Percentiles rank a stretch among this genome's conserved stretches.
These are phyloP conservation scores for Caenorhabditis becei DNA, from an alignment of 2,888 invertebrate species.

Conservation along the genomic window DNA sequence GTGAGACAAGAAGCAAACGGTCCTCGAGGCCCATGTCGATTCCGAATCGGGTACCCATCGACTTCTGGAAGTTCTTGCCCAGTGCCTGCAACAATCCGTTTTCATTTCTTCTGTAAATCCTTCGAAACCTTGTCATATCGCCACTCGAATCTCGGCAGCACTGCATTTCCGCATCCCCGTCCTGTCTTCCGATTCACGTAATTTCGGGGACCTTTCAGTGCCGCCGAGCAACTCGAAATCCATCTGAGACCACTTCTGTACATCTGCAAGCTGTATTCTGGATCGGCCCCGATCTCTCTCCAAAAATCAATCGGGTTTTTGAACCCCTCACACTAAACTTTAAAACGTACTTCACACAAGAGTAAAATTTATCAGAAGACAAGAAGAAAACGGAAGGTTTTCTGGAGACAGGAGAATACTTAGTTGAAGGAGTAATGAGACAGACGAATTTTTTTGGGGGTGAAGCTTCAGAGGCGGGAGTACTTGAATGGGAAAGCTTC, in stretches of 20 bases:
- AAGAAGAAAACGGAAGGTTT: not conserved
- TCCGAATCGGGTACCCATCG: constrained; percentile 56
- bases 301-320: not conserved
- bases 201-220: constrained; percentile 39
- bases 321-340: not conserved
- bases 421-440: not conserved
- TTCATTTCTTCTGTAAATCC: not conserved
- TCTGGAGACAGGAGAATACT: not conserved
- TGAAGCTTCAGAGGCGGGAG: too few species aligned
- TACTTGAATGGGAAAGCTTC: too few species aligned
- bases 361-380: not conserved
- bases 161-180: constrained; percentile 58
- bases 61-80: constrained; percentile 63
- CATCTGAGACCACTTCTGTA: constrained; percentile 15
- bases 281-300: not conserved
- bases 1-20: constrained; percentile 53
- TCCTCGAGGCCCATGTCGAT: constrained; percentile 66
- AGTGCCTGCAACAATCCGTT: constrained; percentile 33
- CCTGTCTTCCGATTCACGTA: constrained; percentile 60
- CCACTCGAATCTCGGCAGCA: constrained; percentile 56
- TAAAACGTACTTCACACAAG: not conserved
- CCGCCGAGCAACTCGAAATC: constrained; percentile 13
- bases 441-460: not conserved
- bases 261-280: too few species aligned
- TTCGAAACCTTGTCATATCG: constrained; percentile 52